Conservation (phyloP, 2,888 invertebrate species). For the Caenorhabditis japonica region DNA sequence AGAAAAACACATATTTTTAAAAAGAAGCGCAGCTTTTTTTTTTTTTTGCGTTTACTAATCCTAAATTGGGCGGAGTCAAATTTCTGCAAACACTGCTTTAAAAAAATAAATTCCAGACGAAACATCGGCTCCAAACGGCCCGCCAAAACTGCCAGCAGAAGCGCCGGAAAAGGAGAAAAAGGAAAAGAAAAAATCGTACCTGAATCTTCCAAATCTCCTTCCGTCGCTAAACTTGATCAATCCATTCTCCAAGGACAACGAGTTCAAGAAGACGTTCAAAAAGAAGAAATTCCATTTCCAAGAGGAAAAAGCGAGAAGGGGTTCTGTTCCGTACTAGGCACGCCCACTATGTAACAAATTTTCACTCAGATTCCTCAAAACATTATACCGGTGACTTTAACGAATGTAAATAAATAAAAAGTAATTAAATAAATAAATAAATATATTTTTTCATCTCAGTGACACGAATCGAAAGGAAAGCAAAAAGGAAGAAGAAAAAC, state of each 20-base stretch:
- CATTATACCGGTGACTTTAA: conserved; percentile 33
- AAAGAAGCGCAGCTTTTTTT: too few species aligned
- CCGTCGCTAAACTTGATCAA: conserved; percentile 40
- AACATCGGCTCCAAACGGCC: conserved; percentile 17
- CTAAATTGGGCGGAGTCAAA: too few species aligned
- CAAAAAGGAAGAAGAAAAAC: not conserved
- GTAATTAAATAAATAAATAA: not conserved
- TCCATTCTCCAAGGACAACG: conserved; percentile 50
- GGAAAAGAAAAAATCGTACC: conserved; percentile 44
- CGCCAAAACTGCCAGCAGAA: conserved; percentile 30
- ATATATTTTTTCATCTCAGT: not conserved
- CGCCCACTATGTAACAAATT: conserved; percentile 27
- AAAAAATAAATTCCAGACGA: conserved; percentile 25
- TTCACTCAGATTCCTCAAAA: conserved; percentile 36
- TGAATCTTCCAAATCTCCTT: conserved; percentile 38
- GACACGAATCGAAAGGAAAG: not conserved
- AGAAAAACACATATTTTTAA: too few species aligned
- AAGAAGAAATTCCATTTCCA: conserved; percentile 35
- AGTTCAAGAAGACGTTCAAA: conserved; percentile 54
- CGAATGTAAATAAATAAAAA: conserved; percentile 1
- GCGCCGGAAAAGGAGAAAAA: conserved; percentile 35
- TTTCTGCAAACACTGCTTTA: too few species aligned
- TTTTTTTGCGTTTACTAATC: not conserved
- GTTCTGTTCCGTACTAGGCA: conserved; percentile 42
- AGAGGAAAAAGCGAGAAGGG: conserved; percentile 37